Percentiles rank a stretch among this genome's conserved stretches.
Conservation (phyloP, 2,888 invertebrate genomes). For the Bellardia pandia region DNA sequence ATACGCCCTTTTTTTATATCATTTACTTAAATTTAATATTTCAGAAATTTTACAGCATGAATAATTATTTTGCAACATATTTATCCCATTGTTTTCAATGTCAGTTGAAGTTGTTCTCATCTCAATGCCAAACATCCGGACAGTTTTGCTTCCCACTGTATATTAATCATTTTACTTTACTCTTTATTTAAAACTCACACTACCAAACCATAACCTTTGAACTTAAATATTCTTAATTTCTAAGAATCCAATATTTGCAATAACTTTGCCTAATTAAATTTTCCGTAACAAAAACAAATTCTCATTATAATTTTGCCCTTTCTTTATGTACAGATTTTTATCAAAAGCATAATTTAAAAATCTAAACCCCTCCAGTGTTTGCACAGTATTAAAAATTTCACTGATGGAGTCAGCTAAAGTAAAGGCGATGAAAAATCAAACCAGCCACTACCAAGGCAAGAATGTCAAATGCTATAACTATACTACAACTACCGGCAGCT, state of each 20-base stretch:
- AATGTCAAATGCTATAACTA: not conserved
- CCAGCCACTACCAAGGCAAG: not conserved
- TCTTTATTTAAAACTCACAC: not conserved
- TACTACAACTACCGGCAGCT: conserved; percentile 42
- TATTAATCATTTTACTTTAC: too few species aligned
- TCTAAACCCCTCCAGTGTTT: conserved; percentile 15
- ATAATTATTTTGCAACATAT: too few species aligned
- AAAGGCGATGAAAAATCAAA: conserved; percentile 46
- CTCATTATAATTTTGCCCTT: not conserved
- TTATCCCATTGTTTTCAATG: too few species aligned
- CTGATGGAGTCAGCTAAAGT: conserved; percentile 14
- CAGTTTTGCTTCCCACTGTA: too few species aligned
- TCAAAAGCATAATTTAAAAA: conserved; percentile 15
- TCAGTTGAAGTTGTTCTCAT: too few species aligned
- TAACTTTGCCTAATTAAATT: conserved; percentile 34
- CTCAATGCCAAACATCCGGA: too few species aligned
- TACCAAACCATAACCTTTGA: not conserved
- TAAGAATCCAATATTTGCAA: not conserved
- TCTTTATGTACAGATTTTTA: not conserved
- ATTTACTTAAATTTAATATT: too few species aligned
- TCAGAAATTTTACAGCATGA: too few species aligned
- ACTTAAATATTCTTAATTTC: conserved; percentile 1
- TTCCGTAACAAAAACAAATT: not conserved
- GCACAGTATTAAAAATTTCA: not conserved
- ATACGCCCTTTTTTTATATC: too few species aligned